phyloP scores from a whole-genome alignment of 2,888 invertebrate species.

The Athalia rosae region DNA sequence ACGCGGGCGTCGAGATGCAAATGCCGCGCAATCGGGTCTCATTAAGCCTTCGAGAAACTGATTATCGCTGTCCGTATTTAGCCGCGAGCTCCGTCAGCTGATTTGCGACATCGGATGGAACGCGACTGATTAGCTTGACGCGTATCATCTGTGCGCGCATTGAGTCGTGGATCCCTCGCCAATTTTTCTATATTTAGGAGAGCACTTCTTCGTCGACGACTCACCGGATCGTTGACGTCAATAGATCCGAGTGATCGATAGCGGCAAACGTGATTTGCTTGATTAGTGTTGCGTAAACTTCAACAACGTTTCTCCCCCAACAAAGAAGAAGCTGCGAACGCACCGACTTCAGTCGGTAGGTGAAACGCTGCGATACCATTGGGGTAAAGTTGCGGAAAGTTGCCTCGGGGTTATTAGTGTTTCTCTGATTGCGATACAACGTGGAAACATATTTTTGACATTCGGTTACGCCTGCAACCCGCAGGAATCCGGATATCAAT shows the following conservation, averaged over 20 bases:
- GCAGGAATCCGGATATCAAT: background rate
- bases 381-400: conserved; percentile 11
- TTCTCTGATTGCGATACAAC: conserved; percentile 16
- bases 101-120: background rate
- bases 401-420: conserved; percentile 27
- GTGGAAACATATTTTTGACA: background rate
- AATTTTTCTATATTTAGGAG: no score
- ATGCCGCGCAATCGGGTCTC: conserved; percentile 29
- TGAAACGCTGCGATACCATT: conserved; percentile 20
- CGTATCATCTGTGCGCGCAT: background rate
- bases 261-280: no score
- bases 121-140: background rate
- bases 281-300: no score
- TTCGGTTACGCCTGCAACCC: background rate
- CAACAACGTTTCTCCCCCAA: no score
- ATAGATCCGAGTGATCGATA: no score
- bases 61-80: conserved; percentile 5
- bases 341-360: conserved; percentile 5
- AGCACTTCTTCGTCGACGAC: no score
- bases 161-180: background rate
- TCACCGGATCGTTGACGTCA: no score
- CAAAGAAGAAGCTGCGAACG: background rate
- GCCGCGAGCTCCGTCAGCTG: background rate
- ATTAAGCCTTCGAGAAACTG: conserved; percentile 6
- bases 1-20: conserved; percentile 17